A percentile compares a stretch with the other conserved stretches of the same genome.
Conservation (phyloP, 2,113 vertebrate genomes). For the Laticauda laticaudata region DNA sequence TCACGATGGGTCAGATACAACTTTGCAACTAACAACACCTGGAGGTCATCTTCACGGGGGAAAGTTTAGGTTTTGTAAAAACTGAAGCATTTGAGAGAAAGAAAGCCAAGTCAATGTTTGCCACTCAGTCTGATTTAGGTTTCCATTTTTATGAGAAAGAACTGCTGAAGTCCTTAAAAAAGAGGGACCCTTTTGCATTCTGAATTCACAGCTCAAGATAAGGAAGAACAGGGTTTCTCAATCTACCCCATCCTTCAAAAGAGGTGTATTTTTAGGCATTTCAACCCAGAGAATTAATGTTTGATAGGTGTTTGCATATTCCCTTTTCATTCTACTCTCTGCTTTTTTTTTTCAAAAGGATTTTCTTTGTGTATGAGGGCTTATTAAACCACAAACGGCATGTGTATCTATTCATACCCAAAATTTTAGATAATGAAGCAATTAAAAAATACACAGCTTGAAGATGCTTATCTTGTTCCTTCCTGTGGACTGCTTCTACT, state of each 20-base stretch:
- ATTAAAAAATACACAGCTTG: conserved; percentile 83
- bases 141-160: background rate
- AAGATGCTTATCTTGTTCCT: conserved; percentile 79
- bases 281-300: conserved; percentile 84
- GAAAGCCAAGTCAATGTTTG: background rate
- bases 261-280: conserved; percentile 81
- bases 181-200: background rate
- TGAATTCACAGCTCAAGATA: background rate
- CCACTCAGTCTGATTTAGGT: background rate
- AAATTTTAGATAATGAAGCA: conserved; percentile 84
- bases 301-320: conserved; percentile 77
- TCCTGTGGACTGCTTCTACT: conserved; percentile 76
- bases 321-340: no score
- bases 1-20: no score
- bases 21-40: no score
- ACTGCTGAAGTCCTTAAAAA: background rate
- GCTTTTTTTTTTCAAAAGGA: no score
- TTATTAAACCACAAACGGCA: conserved; percentile 77
- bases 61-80: no score
- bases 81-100: background rate
- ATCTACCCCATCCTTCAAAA: conserved; percentile 72
- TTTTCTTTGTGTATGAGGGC: conserved; percentile 28
- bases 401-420: conserved; percentile 74
- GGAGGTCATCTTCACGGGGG: no score
- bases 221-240: conserved; percentile 62